A percentile compares a stretch with the other conserved stretches of the same genome.
phyloP scores from a whole-genome alignment of 2,888 invertebrate species.

The Boloria selene region DNA sequence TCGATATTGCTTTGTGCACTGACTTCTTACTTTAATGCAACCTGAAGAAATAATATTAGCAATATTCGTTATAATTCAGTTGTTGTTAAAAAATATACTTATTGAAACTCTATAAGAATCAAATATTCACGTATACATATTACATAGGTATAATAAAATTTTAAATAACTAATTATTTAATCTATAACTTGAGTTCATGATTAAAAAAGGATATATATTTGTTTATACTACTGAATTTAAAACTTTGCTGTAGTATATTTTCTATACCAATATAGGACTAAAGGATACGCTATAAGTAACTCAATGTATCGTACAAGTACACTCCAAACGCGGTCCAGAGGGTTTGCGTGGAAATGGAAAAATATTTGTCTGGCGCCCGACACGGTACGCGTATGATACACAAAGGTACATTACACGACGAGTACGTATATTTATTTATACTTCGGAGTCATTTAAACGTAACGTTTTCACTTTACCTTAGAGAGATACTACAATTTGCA shows the following conservation, averaged over 20 bases:
- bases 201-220: no score
- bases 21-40: slow-evolving; percentile 41
- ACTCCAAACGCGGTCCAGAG: slow-evolving; percentile 71
- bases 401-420: slow-evolving; percentile 23
- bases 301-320: slow-evolving; percentile 52
- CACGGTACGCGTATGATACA: slow-evolving; percentile 23
- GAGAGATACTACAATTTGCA: neutral
- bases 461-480: slow-evolving; percentile 3
- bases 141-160: no score
- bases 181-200: no score
- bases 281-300: slow-evolving; percentile 26
- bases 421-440: slow-evolving; percentile 10
- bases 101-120: no score
- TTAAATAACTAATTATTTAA: no score
- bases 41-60: slow-evolving; percentile 30
- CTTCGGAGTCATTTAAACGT: slow-evolving; percentile 11
- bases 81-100: neutral
- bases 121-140: no score
- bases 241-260: no score
- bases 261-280: slow-evolving; percentile 16
- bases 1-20: slow-evolving; percentile 38
- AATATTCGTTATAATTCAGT: slow-evolving; percentile 1
- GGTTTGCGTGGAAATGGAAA: slow-evolving; percentile 73
- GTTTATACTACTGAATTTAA: no score
- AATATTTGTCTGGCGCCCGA: slow-evolving; percentile 74